A percentile compares a stretch with the other conserved stretches of the same genome.
Evolutionary conservation across 2,797 vertebrate genomes (phyloP).

Genomic region (Chloroceryle inda): DNA sequence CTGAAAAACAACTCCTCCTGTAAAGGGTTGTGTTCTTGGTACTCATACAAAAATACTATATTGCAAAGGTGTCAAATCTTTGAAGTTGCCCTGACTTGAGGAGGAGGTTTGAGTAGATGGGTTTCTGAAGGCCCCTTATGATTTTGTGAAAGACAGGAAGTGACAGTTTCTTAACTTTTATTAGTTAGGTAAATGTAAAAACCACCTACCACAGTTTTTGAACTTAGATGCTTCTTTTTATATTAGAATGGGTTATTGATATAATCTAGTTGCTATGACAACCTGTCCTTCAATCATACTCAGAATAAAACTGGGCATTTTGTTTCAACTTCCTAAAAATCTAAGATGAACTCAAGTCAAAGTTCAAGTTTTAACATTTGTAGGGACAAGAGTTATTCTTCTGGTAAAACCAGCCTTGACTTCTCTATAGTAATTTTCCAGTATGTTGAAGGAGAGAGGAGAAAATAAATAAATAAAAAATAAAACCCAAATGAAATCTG

Average conservation of each 20-base stretch:
- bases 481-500: neutral
- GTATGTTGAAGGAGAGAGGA: neutral
- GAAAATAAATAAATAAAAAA: too few relatives aligned
- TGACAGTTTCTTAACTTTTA: slow-evolving; percentile 26
- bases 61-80: neutral
- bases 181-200: slow-evolving; percentile 53
- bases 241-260: slow-evolving; percentile 34
- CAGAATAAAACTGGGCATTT: neutral
- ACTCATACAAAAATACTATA: neutral
- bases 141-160: neutral
- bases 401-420: neutral
- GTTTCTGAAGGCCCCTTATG: neutral
- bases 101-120: neutral
- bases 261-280: slow-evolving; percentile 60
- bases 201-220: slow-evolving; percentile 27
- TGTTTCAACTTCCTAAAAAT: neutral
- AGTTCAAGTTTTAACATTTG: neutral
- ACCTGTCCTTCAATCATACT: slow-evolving; percentile 16
- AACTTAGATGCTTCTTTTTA: slow-evolving; percentile 52
- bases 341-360: slow-evolving; percentile 11
- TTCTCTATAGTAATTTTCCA: neutral
- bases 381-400: neutral
- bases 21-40: neutral
- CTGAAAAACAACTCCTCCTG: neutral
- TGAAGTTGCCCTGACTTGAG: neutral